Evolutionary conservation across 2,113 vertebrate species (phyloP), one percentile per base, ranked within the genome.

Genomic region (Nymphicus hollandicus): DNA sequence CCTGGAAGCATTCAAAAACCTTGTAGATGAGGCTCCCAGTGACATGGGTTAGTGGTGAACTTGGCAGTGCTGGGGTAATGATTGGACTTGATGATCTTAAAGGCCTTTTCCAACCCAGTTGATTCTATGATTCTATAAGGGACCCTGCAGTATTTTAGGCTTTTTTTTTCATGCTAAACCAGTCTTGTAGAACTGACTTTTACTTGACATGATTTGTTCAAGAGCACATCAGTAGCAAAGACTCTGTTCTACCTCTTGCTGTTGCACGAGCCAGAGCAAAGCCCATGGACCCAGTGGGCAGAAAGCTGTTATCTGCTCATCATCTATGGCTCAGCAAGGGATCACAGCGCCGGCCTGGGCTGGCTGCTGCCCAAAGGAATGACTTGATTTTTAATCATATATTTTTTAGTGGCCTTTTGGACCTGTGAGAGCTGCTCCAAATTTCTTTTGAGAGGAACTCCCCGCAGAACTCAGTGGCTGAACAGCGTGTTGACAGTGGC

Each of bases 141-240:
- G 0, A 3, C 58, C 58, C 4, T 6, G 24, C 52, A 68, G 69
- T 16, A 33, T 11, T 61, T 70, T 13, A 41, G 23, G 65, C 41
- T 43, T 13, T 13, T 19, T 63, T 39, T 43, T 13, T 15, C 7
- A 2, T 23, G 55, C 46, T 71, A 37, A 31, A n/a, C 13, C 56
- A 5, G 17, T 1, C 19, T 15, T 50, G 12, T 11, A 5, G 60
- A 0, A 3, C 24, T 20, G 24, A 20, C 5, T 44, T 69, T 9
- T 2, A 11, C 37, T 2, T 3, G 10, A 1, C 22, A 7, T 60
- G 39, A 8, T 28, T 64, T 28, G 70, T 13, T 16, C 53, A 22
- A 4, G 47, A 64, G 44, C 33, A 37, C 41, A 24, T 0, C 43
- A 15, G 4, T 5, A 74, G 61, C 52, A 61, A 31, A 35, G 28